Evolutionary conservation across 23 tunicate species (phyloP).

Genomic region (Ascidia mentula): DNA sequence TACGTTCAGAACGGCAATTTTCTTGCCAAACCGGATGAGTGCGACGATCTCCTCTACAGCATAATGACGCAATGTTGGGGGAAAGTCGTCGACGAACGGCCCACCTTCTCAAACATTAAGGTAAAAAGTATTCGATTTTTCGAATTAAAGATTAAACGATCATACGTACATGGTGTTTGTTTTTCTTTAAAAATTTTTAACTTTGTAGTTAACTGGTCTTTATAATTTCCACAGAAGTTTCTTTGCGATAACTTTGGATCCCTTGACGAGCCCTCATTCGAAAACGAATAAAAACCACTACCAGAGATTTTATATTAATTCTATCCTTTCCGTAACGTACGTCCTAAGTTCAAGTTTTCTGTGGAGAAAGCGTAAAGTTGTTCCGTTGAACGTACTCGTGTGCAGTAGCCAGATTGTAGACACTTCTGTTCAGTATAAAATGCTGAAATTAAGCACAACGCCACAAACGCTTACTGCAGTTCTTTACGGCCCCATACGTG

Average conservation of each 20-base stretch:
- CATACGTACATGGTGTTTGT: too few species aligned
- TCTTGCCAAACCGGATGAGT: not conserved
- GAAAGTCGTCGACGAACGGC: not conserved
- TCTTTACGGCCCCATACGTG: too few species aligned
- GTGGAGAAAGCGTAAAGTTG: too few species aligned
- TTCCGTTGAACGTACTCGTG: too few species aligned
- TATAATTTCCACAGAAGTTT: not conserved
- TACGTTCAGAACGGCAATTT: not conserved
- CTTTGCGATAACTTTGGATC: not conserved
- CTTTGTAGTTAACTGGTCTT: not conserved
- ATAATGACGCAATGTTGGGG: slow-evolving; percentile 14
- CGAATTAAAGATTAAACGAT: too few species aligned
- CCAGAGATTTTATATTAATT: not conserved
- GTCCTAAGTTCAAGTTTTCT: not conserved
- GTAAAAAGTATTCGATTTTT: too few species aligned
- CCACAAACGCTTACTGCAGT: too few species aligned
- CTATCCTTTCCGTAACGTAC: not conserved
- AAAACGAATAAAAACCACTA: not conserved
- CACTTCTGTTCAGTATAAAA: too few species aligned
- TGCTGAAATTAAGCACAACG: too few species aligned
- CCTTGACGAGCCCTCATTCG: not conserved
- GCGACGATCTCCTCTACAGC: not conserved
- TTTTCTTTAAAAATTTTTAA: not conserved
- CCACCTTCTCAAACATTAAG: slow-evolving; percentile 5
- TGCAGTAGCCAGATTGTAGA: too few species aligned